Evolutionary conservation across 1,140 invertebrate genomes (phyloP), one percentile per base, ranked within the genome.

Genomic region (Cataglyphis hispanica): DNA sequence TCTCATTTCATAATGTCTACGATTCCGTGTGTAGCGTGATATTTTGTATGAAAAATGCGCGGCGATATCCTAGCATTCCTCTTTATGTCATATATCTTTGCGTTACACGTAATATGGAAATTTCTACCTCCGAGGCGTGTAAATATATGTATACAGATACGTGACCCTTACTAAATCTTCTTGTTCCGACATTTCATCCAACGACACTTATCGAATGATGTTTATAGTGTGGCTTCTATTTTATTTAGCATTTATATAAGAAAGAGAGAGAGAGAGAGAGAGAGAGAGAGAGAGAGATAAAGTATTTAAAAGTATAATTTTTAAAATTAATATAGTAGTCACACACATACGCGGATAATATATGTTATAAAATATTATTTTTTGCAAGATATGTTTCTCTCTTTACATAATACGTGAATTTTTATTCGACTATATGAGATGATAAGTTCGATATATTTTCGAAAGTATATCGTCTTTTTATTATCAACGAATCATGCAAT

Each of bases 11-110:
- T 83, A 83, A 83, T 83, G 67, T 83, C 78, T 83, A 46, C 78
- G 40, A 83, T 83, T 83, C 66, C 31, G n/a, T 74, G 78, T 83
- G 37, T 83, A 74, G 78, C 37, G 37, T 74, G 78, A 72, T 83
- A 83, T 83, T 83, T 83, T 83, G 70, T 61, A 83, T 83, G 78
- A 83, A 83, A 61, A 83, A 83, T 83, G 78, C 78, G 78, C 25
- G 27, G 60, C 50, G 58, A 76, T 43, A 64, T 80, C 86, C 89
- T 86, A 84, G 86, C 84, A 88, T 86, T 61, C 72, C 60, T 53
- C 50, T 60, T 87, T 78, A 58, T 53, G 76, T 72, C 70, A 53
- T 87, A 61, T 80, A 74, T 75, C 58, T 86, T 78, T 70, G 22
- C 43, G 46, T 83, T 86, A 84, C 43, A 74, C 53, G 64, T 86